Base-by-base conservation (phyloP, 2,113 vertebrate genomes). In the Circaetus gallicus region DNA sequence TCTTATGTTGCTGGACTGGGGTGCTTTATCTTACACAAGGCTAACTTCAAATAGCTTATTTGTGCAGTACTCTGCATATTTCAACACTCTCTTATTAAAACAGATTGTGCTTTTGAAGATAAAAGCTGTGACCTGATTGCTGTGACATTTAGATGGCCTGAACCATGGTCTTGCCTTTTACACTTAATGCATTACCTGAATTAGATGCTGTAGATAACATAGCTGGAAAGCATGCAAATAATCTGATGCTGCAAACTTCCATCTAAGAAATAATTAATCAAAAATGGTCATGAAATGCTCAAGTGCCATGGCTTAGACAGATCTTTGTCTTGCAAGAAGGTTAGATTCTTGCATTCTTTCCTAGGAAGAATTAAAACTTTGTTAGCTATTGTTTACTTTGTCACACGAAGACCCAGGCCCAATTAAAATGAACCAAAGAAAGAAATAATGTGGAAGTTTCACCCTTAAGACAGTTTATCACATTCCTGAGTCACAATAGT, bases 51-150 rank as follows among this genome's bases (percentile, higher is more conserved):
- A 91, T 89, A 95, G 83, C 77, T 91, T 85, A 69, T 89, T 97
- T 95, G 83, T 95, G 89, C 83, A 92, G 76, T 92, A 63, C 89
- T 89, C 66, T 65, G 77, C 66, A 66, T 95, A 93, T 97, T 97
- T 97, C 95, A 97, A 66, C 95, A 91, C 96, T 95, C 73, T 74
- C 26, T 94, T 94, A 96, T 97, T 95, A 97, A 95, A 97, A 91
- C 84, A 95, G 86, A 62, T 92, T 74, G 86, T 91, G 81, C 89
- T 91, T 97, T 95, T 97, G 96, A 92, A 97, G 96, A 96, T 95
- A 96, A 95, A 94, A 93, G 81, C 84, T 81, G 93, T 90, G 86
- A 90, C 67, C 90, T 94, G 90, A 95, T 71, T 97, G 81, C 93
- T 24, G 52, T 96, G 96, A 94, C 89, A 91, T 97, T 96, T 89